Evolutionary conservation across 92 coral and sea anemone genomes (phyloP), one percentile per base, ranked within the genome.

Genomic region (Hydrozoanthus gracilis): DNA sequence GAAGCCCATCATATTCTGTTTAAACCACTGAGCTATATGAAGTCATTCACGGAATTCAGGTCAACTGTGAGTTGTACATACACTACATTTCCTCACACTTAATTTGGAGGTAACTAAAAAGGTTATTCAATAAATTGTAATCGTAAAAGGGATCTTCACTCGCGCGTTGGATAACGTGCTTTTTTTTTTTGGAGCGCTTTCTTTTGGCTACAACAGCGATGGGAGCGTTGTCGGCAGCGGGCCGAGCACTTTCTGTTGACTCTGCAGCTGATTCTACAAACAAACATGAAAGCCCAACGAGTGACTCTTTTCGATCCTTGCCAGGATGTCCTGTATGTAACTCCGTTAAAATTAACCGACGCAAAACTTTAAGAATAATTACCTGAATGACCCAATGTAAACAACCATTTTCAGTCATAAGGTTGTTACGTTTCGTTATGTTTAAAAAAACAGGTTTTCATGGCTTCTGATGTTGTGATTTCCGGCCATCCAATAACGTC

Each of bases 401-500:
- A 27, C 35, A 27, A 27, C 35, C 35, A 27, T 76, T 7, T 18
- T 48, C 46, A 47, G 60, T 76, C 46, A 61, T 76, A 15, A 48
- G 35, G 35, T 27, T 27, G 35, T 27, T 27, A 27, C 35, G 35
- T 76, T 76, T 76, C 82, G 12, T 76, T 50, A 15, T 61, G 14
- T 15, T 70, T 70, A 70, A 8, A 12, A 70, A 70, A 70, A 70
- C 20, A 70, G 48, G 76, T 15, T 70, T 16, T 76, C 4, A 46
- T 49, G 14, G 61, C 20, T 76, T 76, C 16, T 12, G 82, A 46
- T 15, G 15, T 45, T 15, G 27, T 76, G 15, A 18, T 27, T 44
- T 76, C 82, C 3, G 60, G 62, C 82, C 60, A 70, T 44, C 76
- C 76, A 35, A 70, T 16, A 70, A 6, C 17, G 76, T 76, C 82